Conservation (phyloP, 2,113 vertebrate genomes). For the Hippocampus comes region DNA sequence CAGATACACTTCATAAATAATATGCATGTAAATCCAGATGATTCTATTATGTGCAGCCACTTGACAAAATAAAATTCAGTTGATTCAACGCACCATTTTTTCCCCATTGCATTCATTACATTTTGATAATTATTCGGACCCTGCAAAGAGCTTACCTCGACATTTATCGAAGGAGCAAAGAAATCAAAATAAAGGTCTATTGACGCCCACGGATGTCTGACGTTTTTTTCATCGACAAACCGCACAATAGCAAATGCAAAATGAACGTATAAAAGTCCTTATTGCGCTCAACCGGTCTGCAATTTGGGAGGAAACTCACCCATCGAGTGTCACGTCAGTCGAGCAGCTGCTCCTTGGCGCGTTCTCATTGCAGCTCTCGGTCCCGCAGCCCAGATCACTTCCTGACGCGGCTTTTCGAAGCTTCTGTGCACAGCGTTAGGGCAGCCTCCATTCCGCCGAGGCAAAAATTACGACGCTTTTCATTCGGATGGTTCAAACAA, state of each 20-base stretch:
- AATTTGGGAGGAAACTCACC: slow-evolving; percentile 32
- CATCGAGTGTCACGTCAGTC: slow-evolving; percentile 49
- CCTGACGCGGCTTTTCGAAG: slow-evolving; percentile 37
- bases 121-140: not conserved
- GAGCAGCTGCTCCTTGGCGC: slow-evolving; percentile 30
- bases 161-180: not conserved
- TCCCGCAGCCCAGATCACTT: slow-evolving; percentile 44
- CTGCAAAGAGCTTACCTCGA: not conserved
- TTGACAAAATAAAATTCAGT: too few relatives aligned
- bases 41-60: too few relatives aligned
- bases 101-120: too few relatives aligned
- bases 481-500: slow-evolving; percentile 13
- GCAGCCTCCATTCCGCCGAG: slow-evolving; percentile 45
- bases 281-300: not conserved
- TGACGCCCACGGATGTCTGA: not conserved
- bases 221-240: not conserved
- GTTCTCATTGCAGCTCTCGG: slow-evolving; percentile 38
- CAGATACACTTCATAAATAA: too few relatives aligned
- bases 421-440: slow-evolving; percentile 39
- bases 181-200: not conserved
- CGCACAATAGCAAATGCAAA: not conserved
- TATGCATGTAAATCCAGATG: too few relatives aligned
- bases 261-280: not conserved
- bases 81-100: too few relatives aligned
- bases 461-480: slow-evolving; percentile 17